Conservation (phyloP, 2,888 invertebrate genomes). For the Lasioglossum leucozonium region DNA sequence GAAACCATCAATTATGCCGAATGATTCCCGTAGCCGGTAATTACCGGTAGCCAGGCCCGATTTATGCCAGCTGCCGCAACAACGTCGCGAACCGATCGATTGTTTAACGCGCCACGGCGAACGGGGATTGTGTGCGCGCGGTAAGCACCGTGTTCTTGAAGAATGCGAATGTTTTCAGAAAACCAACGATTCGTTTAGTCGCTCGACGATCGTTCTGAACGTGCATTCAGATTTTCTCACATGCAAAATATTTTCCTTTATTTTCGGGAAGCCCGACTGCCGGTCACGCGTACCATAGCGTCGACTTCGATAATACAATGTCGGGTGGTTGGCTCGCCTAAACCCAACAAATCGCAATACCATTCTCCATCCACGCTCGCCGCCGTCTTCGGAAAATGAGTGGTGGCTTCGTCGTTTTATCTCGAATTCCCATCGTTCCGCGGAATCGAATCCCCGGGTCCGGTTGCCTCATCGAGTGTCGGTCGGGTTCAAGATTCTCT, state of each 20-base stretch:
- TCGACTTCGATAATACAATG: too few species aligned
- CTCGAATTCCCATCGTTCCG: slow-evolving; percentile 46
- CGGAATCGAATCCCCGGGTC: slow-evolving; percentile 38
- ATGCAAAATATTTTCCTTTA: neutral
- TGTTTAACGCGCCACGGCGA: slow-evolving; percentile 34
- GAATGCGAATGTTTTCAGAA: neutral
- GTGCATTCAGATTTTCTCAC: neutral
- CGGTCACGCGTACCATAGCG: too few species aligned
- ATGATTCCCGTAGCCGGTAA: slow-evolving; percentile 68
- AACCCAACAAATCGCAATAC: neutral
- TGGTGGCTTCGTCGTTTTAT: slow-evolving; percentile 32
- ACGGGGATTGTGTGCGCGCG: slow-evolving; percentile 6
- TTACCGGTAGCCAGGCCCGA: slow-evolving; percentile 55
- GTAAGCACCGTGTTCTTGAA: neutral
- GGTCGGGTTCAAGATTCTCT: slow-evolving; percentile 59
- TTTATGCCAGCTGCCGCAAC: slow-evolving; percentile 49
- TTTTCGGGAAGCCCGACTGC: too few species aligned
- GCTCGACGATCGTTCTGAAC: neutral
- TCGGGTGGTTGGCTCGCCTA: neutral
- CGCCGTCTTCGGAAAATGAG: slow-evolving; percentile 28
- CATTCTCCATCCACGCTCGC: neutral
- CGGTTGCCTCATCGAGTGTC: slow-evolving; percentile 37
- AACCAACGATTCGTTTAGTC: neutral
- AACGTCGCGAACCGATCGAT: slow-evolving; percentile 48
- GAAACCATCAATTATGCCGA: slow-evolving; percentile 69